A percentile compares a stretch with the other conserved stretches of the same genome.
Conservation (phyloP, 2,113 vertebrate species). For the Malurus cyaneus region DNA sequence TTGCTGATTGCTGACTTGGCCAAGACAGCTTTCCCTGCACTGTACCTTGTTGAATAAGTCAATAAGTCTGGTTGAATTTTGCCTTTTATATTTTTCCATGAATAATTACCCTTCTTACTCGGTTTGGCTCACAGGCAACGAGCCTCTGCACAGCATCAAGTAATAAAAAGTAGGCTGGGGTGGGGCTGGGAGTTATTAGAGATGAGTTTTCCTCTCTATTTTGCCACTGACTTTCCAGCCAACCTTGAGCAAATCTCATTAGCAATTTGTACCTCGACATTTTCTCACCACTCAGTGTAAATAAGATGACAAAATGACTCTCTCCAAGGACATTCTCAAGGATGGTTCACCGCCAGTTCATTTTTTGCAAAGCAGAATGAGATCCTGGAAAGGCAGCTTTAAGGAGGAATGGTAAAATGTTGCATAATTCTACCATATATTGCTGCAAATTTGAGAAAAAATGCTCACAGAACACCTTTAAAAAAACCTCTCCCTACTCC, state of each 20-base stretch:
- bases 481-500: background rate
- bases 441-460: background rate
- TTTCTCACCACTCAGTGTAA: background rate
- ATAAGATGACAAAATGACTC: background rate
- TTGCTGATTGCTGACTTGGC: background rate
- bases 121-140: background rate
- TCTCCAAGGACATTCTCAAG: background rate
- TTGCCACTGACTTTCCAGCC: slow-evolving; percentile 12
- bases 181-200: background rate
- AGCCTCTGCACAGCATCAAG: background rate
- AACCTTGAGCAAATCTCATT: background rate
- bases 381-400: background rate
- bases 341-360: background rate
- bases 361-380: background rate
- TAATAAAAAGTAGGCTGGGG: background rate
- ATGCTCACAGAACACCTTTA: background rate
- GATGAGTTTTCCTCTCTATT: background rate
- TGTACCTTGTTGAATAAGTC: background rate
- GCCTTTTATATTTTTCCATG: background rate
- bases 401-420: background rate
- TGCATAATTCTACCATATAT: background rate
- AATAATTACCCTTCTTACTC: background rate
- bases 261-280: background rate
- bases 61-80: background rate
- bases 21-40: background rate